Evolutionary conservation across 2,888 invertebrate species (phyloP).

Genomic region (Hirtodrosophila alboralis): DNA sequence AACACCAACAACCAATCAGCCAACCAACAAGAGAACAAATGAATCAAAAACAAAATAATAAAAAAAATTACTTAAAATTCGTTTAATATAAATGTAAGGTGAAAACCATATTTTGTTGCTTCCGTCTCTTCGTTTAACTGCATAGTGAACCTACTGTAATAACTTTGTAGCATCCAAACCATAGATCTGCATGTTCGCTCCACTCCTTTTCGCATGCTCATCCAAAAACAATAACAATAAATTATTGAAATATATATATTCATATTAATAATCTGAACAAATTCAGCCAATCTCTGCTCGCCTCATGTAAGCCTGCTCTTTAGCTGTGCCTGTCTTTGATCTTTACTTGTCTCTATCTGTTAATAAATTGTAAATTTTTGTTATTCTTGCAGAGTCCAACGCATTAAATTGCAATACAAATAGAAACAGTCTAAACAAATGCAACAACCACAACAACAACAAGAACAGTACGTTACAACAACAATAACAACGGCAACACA

Average conservation of each 20-base stretch:
- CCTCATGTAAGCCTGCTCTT: constrained; percentile 22
- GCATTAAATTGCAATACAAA: constrained; percentile 72
- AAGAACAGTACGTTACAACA: constrained; percentile 37
- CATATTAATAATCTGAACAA: constrained; percentile 15
- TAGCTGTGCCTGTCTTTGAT: constrained; percentile 21
- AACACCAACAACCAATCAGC: constrained; percentile 45
- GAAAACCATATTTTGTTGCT: constrained; percentile 35
- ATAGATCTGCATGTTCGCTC: constrained; percentile 42
- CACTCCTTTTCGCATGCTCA: constrained; percentile 45
- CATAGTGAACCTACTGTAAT: constrained; percentile 17
- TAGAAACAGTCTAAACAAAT: constrained; percentile 41
- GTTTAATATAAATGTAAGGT: constrained; percentile 58
- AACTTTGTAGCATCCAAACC: constrained; percentile 15
- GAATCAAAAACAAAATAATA: constrained; percentile 32
- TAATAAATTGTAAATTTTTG: constrained; percentile 60
- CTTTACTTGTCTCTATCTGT: constrained; percentile 16
- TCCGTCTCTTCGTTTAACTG: constrained; percentile 21
- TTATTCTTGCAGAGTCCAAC: constrained; percentile 82
- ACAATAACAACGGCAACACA: constrained; percentile 18
- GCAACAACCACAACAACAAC: constrained; percentile 56
- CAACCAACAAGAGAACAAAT: constrained; percentile 65
- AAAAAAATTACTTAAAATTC: constrained; percentile 35
- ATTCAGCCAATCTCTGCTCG: constrained; percentile 8
- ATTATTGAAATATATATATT: constrained; percentile 17
- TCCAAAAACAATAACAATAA: constrained; percentile 13